phyloP scores from a whole-genome alignment of 92 coral and sea anemone species.

The Virgularia gustaviana region DNA sequence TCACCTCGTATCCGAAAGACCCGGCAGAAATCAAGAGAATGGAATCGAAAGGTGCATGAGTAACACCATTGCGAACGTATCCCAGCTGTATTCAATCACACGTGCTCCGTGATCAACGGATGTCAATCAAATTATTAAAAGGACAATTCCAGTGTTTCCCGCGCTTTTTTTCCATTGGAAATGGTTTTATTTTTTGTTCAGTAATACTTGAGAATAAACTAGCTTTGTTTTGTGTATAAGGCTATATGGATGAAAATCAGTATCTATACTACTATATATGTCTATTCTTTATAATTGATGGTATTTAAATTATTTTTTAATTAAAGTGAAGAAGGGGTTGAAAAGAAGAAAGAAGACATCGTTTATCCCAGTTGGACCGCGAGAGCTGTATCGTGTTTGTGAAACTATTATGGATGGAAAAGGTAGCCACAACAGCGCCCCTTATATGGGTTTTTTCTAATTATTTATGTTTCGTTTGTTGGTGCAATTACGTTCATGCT shows the following conservation, averaged over 20 bases:
- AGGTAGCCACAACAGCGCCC: too few relatives aligned
- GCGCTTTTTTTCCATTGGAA: not conserved
- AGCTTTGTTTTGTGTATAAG: not conserved
- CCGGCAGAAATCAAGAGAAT: constrained; percentile 67
- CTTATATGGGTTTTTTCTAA: too few relatives aligned
- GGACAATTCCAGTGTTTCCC: too few relatives aligned
- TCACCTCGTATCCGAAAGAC: constrained; percentile 91
- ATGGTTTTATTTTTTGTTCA: not conserved
- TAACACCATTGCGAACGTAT: not conserved
- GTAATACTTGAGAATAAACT: not conserved
- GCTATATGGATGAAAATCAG: not conserved
- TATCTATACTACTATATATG: too few relatives aligned
- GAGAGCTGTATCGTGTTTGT: constrained; percentile 67
- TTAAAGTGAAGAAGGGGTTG: constrained; percentile 44
- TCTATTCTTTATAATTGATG: too few relatives aligned
- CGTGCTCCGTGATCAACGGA: too few relatives aligned
- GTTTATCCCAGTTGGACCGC: constrained; percentile 81
- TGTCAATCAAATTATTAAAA: too few relatives aligned
- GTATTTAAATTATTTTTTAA: too few relatives aligned
- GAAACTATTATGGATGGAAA: constrained; percentile 60
- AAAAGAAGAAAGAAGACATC: constrained; percentile 64
- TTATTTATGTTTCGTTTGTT: too few relatives aligned
- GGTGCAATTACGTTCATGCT: too few relatives aligned
- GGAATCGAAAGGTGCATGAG: constrained; percentile 64
- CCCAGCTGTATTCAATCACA: not conserved